Evolutionary conservation across 2,113 vertebrate genomes (phyloP).

Genomic region (Entomyzon cyanotis): DNA sequence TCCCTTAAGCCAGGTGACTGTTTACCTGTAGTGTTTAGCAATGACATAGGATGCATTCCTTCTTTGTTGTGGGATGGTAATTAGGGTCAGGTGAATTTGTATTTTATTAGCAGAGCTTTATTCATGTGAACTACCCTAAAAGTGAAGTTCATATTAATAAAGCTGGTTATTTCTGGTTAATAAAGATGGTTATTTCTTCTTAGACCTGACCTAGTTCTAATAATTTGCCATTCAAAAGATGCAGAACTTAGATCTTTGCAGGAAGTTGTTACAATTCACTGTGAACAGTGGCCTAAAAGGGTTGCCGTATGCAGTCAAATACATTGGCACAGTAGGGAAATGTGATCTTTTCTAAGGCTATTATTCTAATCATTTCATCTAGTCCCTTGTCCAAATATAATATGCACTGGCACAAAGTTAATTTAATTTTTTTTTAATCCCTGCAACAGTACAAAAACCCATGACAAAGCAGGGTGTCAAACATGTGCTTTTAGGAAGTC

Average conservation of each 20-base stretch:
- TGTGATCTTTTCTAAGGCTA: slow-evolving; percentile 68
- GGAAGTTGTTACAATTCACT: slow-evolving; percentile 31
- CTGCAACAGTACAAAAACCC: slow-evolving; percentile 56
- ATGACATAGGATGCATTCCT: not conserved
- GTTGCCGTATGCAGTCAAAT: not conserved
- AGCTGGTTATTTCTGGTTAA: slow-evolving; percentile 28
- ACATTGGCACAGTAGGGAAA: slow-evolving; percentile 65
- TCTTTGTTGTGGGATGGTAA: not conserved
- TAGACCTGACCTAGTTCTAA: slow-evolving; percentile 53
- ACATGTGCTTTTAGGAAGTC: slow-evolving; percentile 47
- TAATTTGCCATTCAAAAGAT: slow-evolving; percentile 51
- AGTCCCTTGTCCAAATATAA: slow-evolving; percentile 69
- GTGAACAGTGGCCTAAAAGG: slow-evolving; percentile 43
- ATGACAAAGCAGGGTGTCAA: slow-evolving; percentile 57
- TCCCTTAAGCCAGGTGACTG: not conserved
- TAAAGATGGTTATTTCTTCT: slow-evolving; percentile 38
- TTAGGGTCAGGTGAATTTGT: not conserved
- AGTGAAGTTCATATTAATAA: slow-evolving; percentile 1
- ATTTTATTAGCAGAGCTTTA: not conserved
- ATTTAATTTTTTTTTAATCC: slow-evolving; percentile 64
- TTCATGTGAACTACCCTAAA: not conserved
- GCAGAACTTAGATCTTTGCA: slow-evolving; percentile 31
- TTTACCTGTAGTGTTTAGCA: not conserved
- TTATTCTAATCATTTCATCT: slow-evolving; percentile 73
- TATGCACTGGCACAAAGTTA: slow-evolving; percentile 69